A percentile compares a stretch with the other conserved stretches of the same genome.
Evolutionary conservation across 1,140 invertebrate genomes (phyloP).

Genomic region (Drosophila parvula): DNA sequence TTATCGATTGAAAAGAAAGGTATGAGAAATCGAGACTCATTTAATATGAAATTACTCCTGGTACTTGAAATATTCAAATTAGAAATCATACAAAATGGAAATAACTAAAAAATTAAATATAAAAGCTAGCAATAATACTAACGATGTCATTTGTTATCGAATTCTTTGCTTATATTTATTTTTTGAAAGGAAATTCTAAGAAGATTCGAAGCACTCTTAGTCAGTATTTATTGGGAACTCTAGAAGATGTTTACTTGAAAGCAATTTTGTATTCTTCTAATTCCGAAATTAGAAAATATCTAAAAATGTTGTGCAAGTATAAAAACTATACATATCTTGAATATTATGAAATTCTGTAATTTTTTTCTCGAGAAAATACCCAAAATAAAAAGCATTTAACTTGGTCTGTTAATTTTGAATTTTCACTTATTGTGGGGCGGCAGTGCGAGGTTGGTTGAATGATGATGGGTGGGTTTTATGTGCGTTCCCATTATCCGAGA

Average conservation of each 20-base stretch:
- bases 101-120: too few species aligned
- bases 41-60: too few species aligned
- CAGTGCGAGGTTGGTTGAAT: not conserved
- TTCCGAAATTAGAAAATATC: too few species aligned
- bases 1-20: not conserved
- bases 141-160: too few species aligned
- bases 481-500: conserved; percentile 26
- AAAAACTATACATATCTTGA: too few species aligned
- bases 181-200: too few species aligned
- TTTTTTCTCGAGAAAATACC: not conserved
- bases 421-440: conserved; percentile 2
- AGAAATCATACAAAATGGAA: too few species aligned
- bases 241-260: not conserved
- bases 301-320: too few species aligned
- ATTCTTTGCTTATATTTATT: too few species aligned
- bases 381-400: not conserved
- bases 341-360: not conserved
- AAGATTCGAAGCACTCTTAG: not conserved
- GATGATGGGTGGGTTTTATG: conserved; percentile 14
- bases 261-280: not conserved
- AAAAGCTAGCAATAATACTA: too few species aligned
- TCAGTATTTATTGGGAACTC: not conserved
- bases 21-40: not conserved
- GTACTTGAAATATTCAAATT: too few species aligned
- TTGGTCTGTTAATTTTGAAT: conserved; percentile 3